These are phyloP conservation scores for Mimumesa dahlbomi DNA, from an alignment of 2,888 invertebrate species.

Conservation along the genomic window DNA sequence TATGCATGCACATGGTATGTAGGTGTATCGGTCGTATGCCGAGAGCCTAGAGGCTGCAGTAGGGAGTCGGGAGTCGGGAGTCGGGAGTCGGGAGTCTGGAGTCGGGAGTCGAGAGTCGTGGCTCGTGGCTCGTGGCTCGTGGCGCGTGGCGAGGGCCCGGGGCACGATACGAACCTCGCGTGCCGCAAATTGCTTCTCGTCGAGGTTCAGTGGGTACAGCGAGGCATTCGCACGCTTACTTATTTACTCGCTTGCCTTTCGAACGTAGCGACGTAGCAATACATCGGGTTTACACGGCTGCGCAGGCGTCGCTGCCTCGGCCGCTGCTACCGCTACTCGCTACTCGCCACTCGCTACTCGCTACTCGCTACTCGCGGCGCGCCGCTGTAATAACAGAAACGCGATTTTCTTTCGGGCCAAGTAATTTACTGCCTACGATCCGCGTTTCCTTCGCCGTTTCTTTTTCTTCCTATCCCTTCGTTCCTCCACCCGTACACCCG, in stretches of 20 bases:
- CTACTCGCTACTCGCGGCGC: constrained; percentile 30
- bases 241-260: constrained; percentile 67
- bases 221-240: constrained; percentile 64
- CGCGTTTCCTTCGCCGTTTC: constrained; percentile 24
- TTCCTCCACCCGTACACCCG: constrained; percentile 4
- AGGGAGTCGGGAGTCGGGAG: no score
- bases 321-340: no score
- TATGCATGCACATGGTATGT: no score
- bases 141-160: constrained; percentile 70
- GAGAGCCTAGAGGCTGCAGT: constrained; percentile 22
- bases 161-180: constrained; percentile 73
- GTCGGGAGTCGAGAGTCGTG: no score
- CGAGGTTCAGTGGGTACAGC: constrained; percentile 53
- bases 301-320: no score
- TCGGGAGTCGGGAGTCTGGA: no score
- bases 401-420: constrained; percentile 23
- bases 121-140: no score
- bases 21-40: no score
- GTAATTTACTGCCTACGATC: constrained; percentile 32
- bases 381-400: constrained; percentile 27
- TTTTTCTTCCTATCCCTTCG: constrained; percentile 31
- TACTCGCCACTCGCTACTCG: constrained; percentile 3
- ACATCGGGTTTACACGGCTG: constrained; percentile 43
- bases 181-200: constrained; percentile 76
- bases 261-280: constrained; percentile 44